phyloP scores from a whole-genome alignment of 2,888 invertebrate species.

The Linhomoeus sp. region DNA sequence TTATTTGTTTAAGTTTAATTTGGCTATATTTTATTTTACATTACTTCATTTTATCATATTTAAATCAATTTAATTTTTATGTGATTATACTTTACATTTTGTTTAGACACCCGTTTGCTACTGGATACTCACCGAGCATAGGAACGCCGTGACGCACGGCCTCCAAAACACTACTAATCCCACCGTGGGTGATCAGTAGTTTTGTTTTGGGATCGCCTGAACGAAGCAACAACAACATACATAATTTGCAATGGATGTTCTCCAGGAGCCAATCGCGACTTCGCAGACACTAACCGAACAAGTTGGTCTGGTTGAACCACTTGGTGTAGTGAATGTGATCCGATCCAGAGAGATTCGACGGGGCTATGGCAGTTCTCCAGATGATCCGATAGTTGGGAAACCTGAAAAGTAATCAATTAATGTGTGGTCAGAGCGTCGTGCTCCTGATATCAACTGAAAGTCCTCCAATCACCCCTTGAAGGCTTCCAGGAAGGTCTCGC shows the following conservation, averaged over 20 bases:
- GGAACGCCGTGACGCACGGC: neutral
- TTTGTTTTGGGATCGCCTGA: neutral
- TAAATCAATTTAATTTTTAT: no score
- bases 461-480: neutral
- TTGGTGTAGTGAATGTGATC: neutral
- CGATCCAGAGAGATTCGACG: neutral
- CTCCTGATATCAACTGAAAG: no score
- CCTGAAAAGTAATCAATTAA: no score
- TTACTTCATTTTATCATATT: no score
- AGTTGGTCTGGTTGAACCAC: neutral
- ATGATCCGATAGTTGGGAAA: neutral
- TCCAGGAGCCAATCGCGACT: neutral
- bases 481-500: neutral
- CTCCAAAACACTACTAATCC: neutral
- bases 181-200: neutral
- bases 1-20: no score
- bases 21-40: no score
- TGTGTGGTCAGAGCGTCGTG: no score
- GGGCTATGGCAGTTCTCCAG: neutral
- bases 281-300: neutral
- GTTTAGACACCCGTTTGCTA: neutral
- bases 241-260: neutral
- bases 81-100: no score
- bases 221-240: neutral
- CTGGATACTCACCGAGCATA: neutral